Evolutionary conservation across 2,888 invertebrate species (phyloP).

Genomic region (Epistrophella euchroma): DNA sequence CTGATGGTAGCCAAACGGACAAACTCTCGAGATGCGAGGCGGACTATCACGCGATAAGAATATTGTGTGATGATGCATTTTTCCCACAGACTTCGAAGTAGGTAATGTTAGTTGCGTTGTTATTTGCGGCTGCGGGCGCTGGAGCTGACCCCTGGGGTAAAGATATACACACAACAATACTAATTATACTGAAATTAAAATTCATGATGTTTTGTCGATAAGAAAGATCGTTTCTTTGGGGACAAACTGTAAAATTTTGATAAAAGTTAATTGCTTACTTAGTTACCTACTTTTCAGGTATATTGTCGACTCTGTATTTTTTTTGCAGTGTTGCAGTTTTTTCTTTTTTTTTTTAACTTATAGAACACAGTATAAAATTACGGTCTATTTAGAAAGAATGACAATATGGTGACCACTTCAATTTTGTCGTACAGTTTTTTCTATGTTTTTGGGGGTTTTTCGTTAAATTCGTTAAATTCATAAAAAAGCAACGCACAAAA

Average conservation of each 20-base stretch:
- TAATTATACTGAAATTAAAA: constrained; percentile 52
- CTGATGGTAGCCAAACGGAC: constrained; percentile 35
- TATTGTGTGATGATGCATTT: constrained; percentile 50
- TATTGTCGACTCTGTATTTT: not conserved
- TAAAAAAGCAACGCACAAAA: no score
- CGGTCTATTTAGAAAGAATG: no score
- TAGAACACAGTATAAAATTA: no score
- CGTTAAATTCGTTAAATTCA: no score
- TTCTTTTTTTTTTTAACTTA: not conserved
- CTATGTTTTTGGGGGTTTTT: no score
- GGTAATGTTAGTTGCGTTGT: constrained; percentile 26
- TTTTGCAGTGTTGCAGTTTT: not conserved
- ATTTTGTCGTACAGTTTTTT: no score
- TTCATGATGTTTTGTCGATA: constrained; percentile 41
- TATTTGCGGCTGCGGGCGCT: not conserved
- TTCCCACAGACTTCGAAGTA: constrained; percentile 52
- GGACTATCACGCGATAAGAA: constrained; percentile 70
- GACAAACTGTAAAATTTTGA: constrained; percentile 15
- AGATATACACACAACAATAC: constrained; percentile 33
- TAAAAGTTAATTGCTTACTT: constrained; percentile 26
- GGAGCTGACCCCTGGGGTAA: constrained; percentile 11
- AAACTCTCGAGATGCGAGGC: constrained; percentile 50
- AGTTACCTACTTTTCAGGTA: not conserved
- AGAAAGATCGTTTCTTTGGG: constrained; percentile 1
- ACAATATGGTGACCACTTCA: no score